phyloP scores from a whole-genome alignment of 2,113 vertebrate species.

The Vombatus ursinus region DNA sequence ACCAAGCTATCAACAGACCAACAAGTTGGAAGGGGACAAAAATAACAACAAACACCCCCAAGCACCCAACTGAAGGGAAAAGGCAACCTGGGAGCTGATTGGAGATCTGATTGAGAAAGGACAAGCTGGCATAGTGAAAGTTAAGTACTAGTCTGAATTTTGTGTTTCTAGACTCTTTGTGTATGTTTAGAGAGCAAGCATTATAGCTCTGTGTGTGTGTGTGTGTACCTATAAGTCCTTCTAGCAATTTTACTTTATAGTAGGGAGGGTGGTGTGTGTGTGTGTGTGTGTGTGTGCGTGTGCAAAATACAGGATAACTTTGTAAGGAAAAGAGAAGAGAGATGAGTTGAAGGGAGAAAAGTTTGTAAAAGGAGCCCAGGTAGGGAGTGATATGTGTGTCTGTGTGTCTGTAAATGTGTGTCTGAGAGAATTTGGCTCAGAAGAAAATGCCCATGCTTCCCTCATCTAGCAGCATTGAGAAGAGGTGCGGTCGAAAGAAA shows the following conservation, averaged over 20 bases:
- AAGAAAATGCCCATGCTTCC: background rate
- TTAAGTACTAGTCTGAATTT: slow-evolving; percentile 63
- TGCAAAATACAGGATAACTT: background rate
- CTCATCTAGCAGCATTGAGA: slow-evolving; percentile 31
- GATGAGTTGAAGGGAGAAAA: background rate
- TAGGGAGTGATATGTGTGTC: background rate
- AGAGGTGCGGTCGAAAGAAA: slow-evolving; percentile 11
- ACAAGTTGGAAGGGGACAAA: slow-evolving; percentile 68
- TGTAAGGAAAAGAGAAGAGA: slow-evolving; percentile 12
- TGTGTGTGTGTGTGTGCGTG: background rate
- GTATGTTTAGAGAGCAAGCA: slow-evolving; percentile 30
- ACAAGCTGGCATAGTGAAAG: slow-evolving; percentile 58
- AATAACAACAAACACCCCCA: slow-evolving; percentile 22
- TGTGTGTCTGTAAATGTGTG: background rate
- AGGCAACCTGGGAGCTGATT: slow-evolving; percentile 35
- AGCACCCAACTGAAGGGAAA: slow-evolving; percentile 23
- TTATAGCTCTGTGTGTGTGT: background rate
- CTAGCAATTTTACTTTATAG: slow-evolving; percentile 11
- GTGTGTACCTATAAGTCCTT: slow-evolving; percentile 11
- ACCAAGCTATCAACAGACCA: slow-evolving; percentile 58
- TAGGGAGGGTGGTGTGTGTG: background rate
- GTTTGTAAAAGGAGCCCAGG: slow-evolving; percentile 11
- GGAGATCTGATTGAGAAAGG: slow-evolving; percentile 50
- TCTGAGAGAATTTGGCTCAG: slow-evolving; percentile 33
- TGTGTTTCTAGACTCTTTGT: slow-evolving; percentile 8